Conservation (phyloP, 2,888 invertebrate genomes). For the Pollenia angustigena region DNA sequence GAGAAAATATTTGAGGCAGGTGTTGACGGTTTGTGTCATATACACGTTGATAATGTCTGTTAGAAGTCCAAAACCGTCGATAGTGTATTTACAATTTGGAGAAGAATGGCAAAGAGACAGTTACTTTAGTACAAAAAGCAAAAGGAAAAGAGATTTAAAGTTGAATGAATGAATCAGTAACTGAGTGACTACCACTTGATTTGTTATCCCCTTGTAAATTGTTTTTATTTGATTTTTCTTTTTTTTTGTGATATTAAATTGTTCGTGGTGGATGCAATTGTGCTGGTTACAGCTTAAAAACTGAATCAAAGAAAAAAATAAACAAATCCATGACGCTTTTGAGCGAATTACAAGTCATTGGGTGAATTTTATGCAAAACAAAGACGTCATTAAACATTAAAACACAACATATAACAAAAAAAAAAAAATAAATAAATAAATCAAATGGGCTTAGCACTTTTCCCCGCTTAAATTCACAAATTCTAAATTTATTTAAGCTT, state of each 20-base stretch:
- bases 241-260: conserved; percentile 9
- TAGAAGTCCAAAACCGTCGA: conserved; percentile 63
- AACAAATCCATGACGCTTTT: conserved; percentile 5
- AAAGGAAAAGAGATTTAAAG: conserved; percentile 23
- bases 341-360: conserved; percentile 63
- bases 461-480: too few species aligned
- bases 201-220: conserved; percentile 51
- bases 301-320: not conserved
- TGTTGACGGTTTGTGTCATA: conserved; percentile 69
- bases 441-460: too few species aligned
- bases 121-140: not conserved
- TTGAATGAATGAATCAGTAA: conserved; percentile 48
- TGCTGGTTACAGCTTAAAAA: conserved; percentile 41
- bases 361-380: conserved; percentile 35
- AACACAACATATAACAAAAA: too few species aligned
- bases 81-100: conserved; percentile 20
- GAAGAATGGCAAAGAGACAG: not conserved
- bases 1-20: conserved; percentile 57
- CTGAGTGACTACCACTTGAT: conserved; percentile 49
- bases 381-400: conserved; percentile 1
- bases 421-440: too few species aligned
- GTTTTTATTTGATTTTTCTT: conserved; percentile 15
- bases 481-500: too few species aligned
- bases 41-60: conserved; percentile 68
- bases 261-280: conserved; percentile 37